Evolutionary conservation across 1,140 invertebrate species (phyloP), one percentile per base, ranked within the genome.

Genomic region (Drosophila tristis): DNA sequence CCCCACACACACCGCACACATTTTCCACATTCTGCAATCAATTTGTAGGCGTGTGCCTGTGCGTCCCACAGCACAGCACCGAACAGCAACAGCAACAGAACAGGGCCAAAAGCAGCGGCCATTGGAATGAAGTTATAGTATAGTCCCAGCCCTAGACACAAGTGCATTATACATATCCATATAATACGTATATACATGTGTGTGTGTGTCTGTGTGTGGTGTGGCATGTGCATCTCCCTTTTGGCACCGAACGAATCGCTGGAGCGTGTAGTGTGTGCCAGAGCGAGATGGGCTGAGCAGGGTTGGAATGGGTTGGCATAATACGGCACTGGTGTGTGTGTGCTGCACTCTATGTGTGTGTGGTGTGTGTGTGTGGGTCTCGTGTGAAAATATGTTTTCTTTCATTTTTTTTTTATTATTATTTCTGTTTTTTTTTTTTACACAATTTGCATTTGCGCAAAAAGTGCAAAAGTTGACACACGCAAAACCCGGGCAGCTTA

Each of bases 391-490:
- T 81, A 82, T 77, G 63, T 81, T 60, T 71, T 77, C 63, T 74
- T 81, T 61, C 79, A 84, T 84, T 26, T 84, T 26, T 58, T 70
- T 57, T 70, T 15, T 39, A 39, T 13, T 7, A 7, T 11, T 31
- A n/a, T 25, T 2, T 25, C 13, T n/a, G n/a, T 20, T 20, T 16
- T 35, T 67, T 35, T 35, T 57, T 68, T 84, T 76, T 85, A 77
- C 81, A 87, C 79, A 75, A 89, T 86, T 86, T 86, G 82, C 82
- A 86, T 86, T 87, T 87, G 82, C 74, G 72, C 67, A 84, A 84
- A 82, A 87, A 89, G 84, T 87, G 84, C 72, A 87, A 89, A 87
- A 89, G 84, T 87, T 87, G 79, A 80, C 80, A 85, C 80, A 85
- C 71, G 75, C 79, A 79, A 74, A 64, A 80, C 59, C 74, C 60